Percentiles rank a stretch among this genome's conserved stretches.
Conservation (phyloP, 2,888 invertebrate genomes). For the Drosophila anceps region DNA sequence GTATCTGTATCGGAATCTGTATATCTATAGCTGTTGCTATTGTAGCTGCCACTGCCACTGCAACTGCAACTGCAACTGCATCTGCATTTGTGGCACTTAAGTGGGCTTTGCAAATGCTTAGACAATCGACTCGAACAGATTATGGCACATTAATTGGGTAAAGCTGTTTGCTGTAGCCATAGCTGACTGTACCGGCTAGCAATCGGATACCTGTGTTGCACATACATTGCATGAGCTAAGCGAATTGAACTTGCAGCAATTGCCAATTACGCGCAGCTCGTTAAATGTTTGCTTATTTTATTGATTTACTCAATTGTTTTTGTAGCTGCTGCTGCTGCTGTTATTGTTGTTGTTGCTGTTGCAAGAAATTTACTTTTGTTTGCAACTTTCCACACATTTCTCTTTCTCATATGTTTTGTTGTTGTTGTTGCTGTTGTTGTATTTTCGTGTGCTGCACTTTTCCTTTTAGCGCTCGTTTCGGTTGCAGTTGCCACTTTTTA, state of each 20-base stretch:
- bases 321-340: constrained; percentile 11
- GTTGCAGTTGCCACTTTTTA: constrained; percentile 57
- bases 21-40: not conserved
- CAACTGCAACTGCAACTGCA: constrained; percentile 1
- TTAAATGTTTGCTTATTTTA: constrained; percentile 59
- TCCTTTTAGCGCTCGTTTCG: constrained; percentile 68
- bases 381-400: constrained; percentile 78
- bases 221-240: constrained; percentile 17
- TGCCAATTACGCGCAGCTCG: constrained; percentile 53
- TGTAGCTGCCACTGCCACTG: not conserved
- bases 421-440: too few species aligned
- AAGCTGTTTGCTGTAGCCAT: constrained; percentile 15
- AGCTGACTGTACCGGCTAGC: constrained; percentile 7
- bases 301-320: constrained; percentile 42
- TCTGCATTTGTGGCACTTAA: constrained; percentile 37
- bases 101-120: constrained; percentile 26
- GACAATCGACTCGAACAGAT: constrained; percentile 40
- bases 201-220: constrained; percentile 13
- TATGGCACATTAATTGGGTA: constrained; percentile 54
- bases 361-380: constrained; percentile 68
- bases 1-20: not conserved
- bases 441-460: constrained; percentile 62
- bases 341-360: not conserved
- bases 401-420: constrained; percentile 56
- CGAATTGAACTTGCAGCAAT: constrained; percentile 49